Evolutionary conservation across 2,797 vertebrate species (phyloP).

Genomic region (Pipistrellus nathusii): DNA sequence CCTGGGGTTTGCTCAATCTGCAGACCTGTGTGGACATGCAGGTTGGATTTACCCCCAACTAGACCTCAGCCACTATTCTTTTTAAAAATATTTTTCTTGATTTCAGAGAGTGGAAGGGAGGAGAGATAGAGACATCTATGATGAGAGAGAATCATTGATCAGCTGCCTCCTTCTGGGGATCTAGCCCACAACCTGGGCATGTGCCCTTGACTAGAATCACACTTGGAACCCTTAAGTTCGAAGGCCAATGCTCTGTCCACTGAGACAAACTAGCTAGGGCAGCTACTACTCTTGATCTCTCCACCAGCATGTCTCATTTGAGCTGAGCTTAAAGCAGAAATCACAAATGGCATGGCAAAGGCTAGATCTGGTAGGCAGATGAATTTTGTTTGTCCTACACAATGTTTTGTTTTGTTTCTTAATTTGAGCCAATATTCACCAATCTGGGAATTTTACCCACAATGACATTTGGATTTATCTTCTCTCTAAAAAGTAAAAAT

Average conservation of each 20-base stretch:
- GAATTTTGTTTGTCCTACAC: not conserved
- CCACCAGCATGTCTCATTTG: not conserved
- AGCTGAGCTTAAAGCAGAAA: conserved; percentile 29
- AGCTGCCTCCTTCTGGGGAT: too few species aligned
- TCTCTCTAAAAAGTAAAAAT: not conserved
- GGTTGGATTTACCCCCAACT: not conserved
- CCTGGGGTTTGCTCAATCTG: not conserved
- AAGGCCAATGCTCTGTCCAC: too few species aligned
- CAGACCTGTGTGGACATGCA: not conserved
- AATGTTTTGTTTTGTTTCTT: not conserved
- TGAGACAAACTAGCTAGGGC: too few species aligned
- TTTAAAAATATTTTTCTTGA: not conserved
- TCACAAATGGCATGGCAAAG: not conserved
- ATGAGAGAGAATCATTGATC: too few species aligned
- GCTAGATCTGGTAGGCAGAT: not conserved
- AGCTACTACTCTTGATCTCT: not conserved
- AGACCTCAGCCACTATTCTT: not conserved
- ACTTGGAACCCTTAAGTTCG: too few species aligned
- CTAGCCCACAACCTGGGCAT: too few species aligned
- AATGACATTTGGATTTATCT: conserved; percentile 20
- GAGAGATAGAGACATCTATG: too few species aligned
- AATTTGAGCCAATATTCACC: not conserved
- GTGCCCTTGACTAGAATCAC: too few species aligned
- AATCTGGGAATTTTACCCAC: not conserved
- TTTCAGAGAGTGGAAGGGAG: too few species aligned